Evolutionary conservation across 2,797 vertebrate species (phyloP).

Genomic region (Myiotriccus ornatus): DNA sequence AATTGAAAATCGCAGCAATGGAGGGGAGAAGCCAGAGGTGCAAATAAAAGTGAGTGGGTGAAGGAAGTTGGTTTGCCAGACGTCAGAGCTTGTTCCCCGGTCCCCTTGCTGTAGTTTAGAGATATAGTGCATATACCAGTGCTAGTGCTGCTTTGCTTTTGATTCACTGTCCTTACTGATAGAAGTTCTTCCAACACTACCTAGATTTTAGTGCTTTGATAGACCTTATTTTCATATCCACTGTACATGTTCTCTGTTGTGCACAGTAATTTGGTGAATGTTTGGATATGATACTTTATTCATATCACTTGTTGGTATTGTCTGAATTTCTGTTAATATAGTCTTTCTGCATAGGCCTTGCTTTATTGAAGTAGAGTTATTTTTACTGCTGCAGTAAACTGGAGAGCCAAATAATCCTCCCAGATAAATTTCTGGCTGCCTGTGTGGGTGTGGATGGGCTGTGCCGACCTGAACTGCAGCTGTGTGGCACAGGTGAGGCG

Average conservation of each 20-base stretch:
- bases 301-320: neutral
- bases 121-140: fast-evolving
- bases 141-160: neutral
- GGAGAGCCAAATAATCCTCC: neutral
- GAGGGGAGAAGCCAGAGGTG: neutral
- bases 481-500: neutral
- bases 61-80: neutral
- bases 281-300: neutral
- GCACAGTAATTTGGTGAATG: neutral
- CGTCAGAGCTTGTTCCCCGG: neutral
- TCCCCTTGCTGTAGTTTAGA: neutral
- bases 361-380: neutral
- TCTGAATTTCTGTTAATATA: neutral
- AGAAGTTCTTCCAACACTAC: neutral
- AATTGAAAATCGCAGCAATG: neutral
- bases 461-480: neutral
- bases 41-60: neutral
- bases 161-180: neutral
- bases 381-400: neutral
- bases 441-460: neutral
- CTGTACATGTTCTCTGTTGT: fast-evolving
- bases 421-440: neutral
- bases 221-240: neutral
- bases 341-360: neutral
- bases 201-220: neutral